phyloP scores from a whole-genome alignment of 2,888 invertebrate genomes.

The Ophraella communa region DNA sequence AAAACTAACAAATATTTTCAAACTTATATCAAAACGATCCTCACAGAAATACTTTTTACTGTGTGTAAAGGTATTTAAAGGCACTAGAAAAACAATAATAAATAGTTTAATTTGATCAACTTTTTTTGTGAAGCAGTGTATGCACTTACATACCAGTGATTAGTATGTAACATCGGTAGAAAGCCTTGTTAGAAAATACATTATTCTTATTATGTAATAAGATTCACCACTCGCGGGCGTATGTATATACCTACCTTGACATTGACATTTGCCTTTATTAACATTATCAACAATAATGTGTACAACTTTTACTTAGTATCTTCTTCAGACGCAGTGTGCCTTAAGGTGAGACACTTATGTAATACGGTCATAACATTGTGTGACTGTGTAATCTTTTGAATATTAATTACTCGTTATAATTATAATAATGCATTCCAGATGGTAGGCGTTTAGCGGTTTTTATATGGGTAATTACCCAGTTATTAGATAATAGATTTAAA shows the following conservation, averaged over 20 bases:
- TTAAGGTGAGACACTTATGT: background rate
- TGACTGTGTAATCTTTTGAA: background rate
- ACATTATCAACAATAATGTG: constrained; percentile 27
- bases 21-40: too few species aligned
- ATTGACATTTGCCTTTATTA: constrained; percentile 35
- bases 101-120: too few species aligned
- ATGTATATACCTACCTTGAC: constrained; percentile 33
- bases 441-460: too few species aligned
- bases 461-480: too few species aligned
- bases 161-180: constrained; percentile 20
- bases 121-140: too few species aligned
- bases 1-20: too few species aligned
- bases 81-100: too few species aligned
- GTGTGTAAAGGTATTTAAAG: too few species aligned
- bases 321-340: constrained; percentile 21
- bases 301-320: constrained; percentile 25
- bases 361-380: background rate
- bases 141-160: too few species aligned
- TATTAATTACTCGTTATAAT: background rate
- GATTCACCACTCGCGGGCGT: constrained; percentile 3
- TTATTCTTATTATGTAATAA: constrained; percentile 22
- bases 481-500: too few species aligned
- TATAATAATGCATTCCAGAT: background rate
- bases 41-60: too few species aligned
- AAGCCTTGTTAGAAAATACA: constrained; percentile 20